Evolutionary conservation across 2,113 vertebrate genomes (phyloP), one percentile per base, ranked within the genome.

Genomic region (Ammodytes marinus): DNA sequence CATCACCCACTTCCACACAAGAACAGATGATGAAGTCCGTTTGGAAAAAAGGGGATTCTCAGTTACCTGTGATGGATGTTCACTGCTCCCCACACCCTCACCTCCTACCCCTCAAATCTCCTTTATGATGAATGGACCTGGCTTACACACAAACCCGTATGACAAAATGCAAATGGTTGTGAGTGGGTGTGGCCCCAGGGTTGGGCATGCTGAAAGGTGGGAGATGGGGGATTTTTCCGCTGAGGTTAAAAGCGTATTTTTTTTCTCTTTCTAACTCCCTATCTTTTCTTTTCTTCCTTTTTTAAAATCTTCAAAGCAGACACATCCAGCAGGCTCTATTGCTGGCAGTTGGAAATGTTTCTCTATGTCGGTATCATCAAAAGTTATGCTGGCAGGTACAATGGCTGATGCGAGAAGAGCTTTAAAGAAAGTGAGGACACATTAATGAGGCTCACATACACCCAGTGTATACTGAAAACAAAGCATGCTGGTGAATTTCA

Each of bases 271-370:
- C 27, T 27, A 27, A 27, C 12, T 27, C 4, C 46, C 37, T 65
- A 6, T 77, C 14, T 63, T 39, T 27, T 59, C 45, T 77, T 11
- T 43, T 74, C 14, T 61, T 77, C n/a, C 8, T 66, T 83, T 78
- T 77, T 68, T 35, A 1, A 35, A 73, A 67, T 79, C 85, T 83
- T 90, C 85, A 88, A 84, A 90, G 85, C 61, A 55, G 27, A 60
- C 13, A 43, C 70, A 27, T 82, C 69, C 40, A 86, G 43, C 67
- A 84, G 69, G 74, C 70, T 47, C 80, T 76, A 53, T 45, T 69
- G 82, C 77, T 82, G 79, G 69, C 78, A 84, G 78, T 60, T 84
- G 52, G 55, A 78, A 60, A 40, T 47, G 27, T 58, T 69, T 59
- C 57, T 82, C 82, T 80, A 74, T 70, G 45, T 80, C 73, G 79